These are phyloP conservation scores for Ceratina calcarata DNA, from an alignment of 1,140 invertebrate genomes.

Conservation along the genomic window DNA sequence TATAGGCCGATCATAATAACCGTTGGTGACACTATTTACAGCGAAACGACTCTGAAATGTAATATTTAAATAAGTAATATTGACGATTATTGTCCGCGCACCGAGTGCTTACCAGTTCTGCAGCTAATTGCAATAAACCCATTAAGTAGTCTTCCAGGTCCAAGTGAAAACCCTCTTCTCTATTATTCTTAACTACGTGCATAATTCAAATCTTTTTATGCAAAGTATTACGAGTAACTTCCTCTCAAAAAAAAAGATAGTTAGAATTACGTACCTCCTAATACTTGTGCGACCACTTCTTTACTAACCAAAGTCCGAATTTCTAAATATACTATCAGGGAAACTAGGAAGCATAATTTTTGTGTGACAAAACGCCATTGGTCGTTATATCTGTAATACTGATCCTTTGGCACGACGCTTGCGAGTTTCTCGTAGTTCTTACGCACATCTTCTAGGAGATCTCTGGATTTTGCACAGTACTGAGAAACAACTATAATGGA, in stretches of 20 bases:
- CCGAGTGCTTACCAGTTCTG: constrained; percentile 86
- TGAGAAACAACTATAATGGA: constrained; percentile 79
- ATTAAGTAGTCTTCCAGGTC: constrained; percentile 95
- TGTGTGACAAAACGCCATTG: constrained; percentile 93
- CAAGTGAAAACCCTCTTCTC: constrained; percentile 89
- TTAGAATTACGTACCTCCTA: constrained; percentile 84
- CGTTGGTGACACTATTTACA: constrained; percentile 93
- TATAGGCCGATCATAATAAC: constrained; percentile 89
- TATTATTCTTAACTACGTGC: constrained; percentile 81
- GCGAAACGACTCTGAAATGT: constrained; percentile 84
- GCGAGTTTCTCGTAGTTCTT: constrained; percentile 82
- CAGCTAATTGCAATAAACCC: constrained; percentile 89
- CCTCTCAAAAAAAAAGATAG: too few relatives aligned
- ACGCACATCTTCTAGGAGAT: constrained; percentile 82
- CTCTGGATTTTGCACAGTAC: constrained; percentile 82
- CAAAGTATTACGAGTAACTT: background rate
- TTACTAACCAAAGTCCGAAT: constrained; percentile 86
- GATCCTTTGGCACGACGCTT: constrained; percentile 82
- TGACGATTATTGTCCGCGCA: background rate
- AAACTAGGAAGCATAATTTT: constrained; percentile 87
- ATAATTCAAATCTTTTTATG: constrained; percentile 21
- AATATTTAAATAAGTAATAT: constrained; percentile 1
- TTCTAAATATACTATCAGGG: constrained; percentile 90
- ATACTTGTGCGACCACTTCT: constrained; percentile 88
- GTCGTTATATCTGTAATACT: constrained; percentile 91